Conservation (phyloP, 2,888 invertebrate genomes). For the Synergus gifuensis region DNA sequence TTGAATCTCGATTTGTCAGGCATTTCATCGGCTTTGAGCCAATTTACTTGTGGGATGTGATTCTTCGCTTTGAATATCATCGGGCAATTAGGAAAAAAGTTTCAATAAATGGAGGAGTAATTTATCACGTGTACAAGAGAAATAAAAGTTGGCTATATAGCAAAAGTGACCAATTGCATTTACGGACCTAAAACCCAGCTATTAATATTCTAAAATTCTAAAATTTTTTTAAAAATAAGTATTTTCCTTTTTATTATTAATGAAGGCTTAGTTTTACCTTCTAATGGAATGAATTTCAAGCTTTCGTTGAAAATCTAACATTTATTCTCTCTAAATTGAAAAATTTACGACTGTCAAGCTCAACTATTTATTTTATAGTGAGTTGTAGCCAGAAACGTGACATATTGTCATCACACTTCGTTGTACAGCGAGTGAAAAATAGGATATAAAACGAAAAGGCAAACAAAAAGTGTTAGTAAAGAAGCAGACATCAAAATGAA, state of each 20-base stretch:
- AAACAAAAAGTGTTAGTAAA: background rate
- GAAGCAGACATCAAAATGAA: no score
- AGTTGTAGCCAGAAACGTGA: background rate
- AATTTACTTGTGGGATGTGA: background rate
- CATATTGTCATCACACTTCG: background rate
- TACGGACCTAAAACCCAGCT: background rate
- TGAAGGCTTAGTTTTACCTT: background rate
- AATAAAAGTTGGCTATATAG: no score
- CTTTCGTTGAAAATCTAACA: background rate
- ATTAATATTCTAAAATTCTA: background rate
- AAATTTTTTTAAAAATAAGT: background rate
- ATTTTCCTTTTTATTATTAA: background rate
- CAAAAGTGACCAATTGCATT: background rate
- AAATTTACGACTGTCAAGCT: background rate
- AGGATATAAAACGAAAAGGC: background rate
- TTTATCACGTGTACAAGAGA: background rate
- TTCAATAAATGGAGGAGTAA: background rate
- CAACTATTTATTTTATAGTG: background rate
- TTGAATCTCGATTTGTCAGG: background rate
- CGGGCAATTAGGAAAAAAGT: background rate
- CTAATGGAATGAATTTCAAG: background rate
- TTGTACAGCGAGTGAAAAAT: background rate
- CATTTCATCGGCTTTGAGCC: background rate
- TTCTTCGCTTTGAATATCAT: background rate
- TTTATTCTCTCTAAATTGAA: background rate